Evolutionary conservation across 2,888 invertebrate genomes (phyloP).

Genomic region (Trachelus tabidus): DNA sequence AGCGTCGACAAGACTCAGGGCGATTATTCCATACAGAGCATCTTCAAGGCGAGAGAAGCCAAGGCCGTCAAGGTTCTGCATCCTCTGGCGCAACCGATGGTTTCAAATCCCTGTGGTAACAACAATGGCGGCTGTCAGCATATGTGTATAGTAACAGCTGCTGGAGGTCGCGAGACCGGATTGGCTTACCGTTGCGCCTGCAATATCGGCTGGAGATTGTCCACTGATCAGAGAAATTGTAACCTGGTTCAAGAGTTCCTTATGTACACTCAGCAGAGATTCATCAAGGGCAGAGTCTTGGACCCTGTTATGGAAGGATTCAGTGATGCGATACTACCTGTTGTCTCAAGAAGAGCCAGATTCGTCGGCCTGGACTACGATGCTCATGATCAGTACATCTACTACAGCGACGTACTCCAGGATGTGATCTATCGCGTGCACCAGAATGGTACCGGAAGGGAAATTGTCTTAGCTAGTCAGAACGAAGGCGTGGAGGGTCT

Average conservation of each 20-base stretch:
- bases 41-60: slow-evolving; percentile 85
- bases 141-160: slow-evolving; percentile 91
- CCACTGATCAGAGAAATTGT: slow-evolving; percentile 81
- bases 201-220: slow-evolving; percentile 85
- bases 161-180: slow-evolving; percentile 72
- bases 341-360: slow-evolving; percentile 89
- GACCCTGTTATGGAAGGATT: slow-evolving; percentile 91
- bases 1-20: slow-evolving; percentile 89
- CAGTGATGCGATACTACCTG: slow-evolving; percentile 94
- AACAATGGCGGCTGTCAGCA: slow-evolving; percentile 93
- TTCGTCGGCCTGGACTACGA: slow-evolving; percentile 97
- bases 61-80: slow-evolving; percentile 87
- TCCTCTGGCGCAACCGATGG: slow-evolving; percentile 78
- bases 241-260: slow-evolving; percentile 87
- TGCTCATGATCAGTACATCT: slow-evolving; percentile 89
- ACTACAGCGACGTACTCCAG: slow-evolving; percentile 96
- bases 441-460: slow-evolving; percentile 81
- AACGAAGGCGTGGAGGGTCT: slow-evolving; percentile 97
- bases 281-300: slow-evolving; percentile 92
- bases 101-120: slow-evolving; percentile 83
- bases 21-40: slow-evolving; percentile 80
- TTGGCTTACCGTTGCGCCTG: slow-evolving; percentile 93
- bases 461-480: slow-evolving; percentile 93
- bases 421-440: slow-evolving; percentile 89
- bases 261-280: slow-evolving; percentile 95